Evolutionary conservation across 2,888 invertebrate genomes (phyloP), one percentile per base, ranked within the genome.

Genomic region (Cheilosia grossa): DNA sequence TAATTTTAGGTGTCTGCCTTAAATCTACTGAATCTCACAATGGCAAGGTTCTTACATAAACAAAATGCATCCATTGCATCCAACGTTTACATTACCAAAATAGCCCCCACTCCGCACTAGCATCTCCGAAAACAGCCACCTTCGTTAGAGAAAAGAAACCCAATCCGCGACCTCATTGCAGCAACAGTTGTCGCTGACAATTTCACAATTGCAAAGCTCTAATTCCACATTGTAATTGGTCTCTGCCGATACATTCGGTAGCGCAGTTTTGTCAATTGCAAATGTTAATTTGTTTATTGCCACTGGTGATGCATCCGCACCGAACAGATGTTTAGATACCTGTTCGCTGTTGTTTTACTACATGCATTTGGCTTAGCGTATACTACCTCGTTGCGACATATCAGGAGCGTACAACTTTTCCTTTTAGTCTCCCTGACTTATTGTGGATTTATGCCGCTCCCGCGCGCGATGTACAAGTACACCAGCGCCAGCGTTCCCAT

Each of bases 281-380:
- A 83, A 80, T 83, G 83, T 83, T 83, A 83, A 83, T 83, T 83
- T 83, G 74, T 83, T 83, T 83, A 83, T 83, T 83, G 64, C 73
- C 83, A 63, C 67, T 72, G 70, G 19, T 19, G 80, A 74, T 83
- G 74, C 83, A 83, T 80, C 83, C 74, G 74, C 64, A 40, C 64
- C 21, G 74, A 83, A 83, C 80, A 80, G 83, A 83, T 83, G 83
- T 80, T 80, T 67, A 63, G 56, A 78, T 61, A 82, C 79, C 79
- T 82, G 82, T 77, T 77, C 30, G 56, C 58, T 10, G 33, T 40
- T 64, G 69, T 75, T 4, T 21, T 47, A n/a, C 9, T 64, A 79
- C 15, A 49, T 40, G 72, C 59, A 61, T 49, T 69, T 56, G 51
- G 54, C 30, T 58, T 33, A 27, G 44, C 4, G 24, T 10, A 49